Percentiles rank a stretch among this genome's conserved stretches.
Conservation (phyloP, 2,888 invertebrate species). For the Ochropleura leucogaster region DNA sequence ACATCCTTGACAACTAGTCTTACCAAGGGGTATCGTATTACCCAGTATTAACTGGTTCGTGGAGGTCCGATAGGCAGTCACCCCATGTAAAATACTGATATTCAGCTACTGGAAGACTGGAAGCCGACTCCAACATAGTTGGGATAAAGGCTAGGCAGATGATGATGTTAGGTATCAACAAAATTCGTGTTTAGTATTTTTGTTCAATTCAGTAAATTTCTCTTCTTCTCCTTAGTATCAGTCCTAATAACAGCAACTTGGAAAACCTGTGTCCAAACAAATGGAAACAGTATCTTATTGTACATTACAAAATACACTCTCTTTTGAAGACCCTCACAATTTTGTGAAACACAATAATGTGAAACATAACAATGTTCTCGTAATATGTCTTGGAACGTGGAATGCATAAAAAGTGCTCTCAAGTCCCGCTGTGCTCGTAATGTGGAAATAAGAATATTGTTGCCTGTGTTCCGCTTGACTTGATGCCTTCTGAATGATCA, state of each 20-base stretch:
- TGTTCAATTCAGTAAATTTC: not conserved
- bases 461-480: constrained; percentile 20
- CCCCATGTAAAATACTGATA: too few species aligned
- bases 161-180: too few species aligned
- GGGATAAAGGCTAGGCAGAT: too few species aligned
- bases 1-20: too few species aligned
- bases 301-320: constrained; percentile 36
- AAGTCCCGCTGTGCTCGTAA: constrained; percentile 34
- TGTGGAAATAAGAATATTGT: constrained; percentile 23
- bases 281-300: constrained; percentile 18
- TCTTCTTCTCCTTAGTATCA: not conserved
- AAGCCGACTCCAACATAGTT: too few species aligned
- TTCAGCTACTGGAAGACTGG: too few species aligned
- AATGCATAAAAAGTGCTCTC: constrained; percentile 53
- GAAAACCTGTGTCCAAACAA: constrained; percentile 1
- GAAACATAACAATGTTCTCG: constrained; percentile 57
- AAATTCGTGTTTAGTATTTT: too few species aligned
- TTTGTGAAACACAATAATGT: constrained; percentile 52
- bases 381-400: constrained; percentile 56
- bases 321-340: constrained; percentile 23
- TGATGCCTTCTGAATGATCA: constrained; percentile 43
- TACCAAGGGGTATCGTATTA: too few species aligned
- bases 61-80: too few species aligned
- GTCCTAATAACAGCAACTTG: not conserved
- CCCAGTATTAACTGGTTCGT: too few species aligned